Percentiles rank a stretch among this genome's conserved stretches.
These are phyloP conservation scores for Stichodactyla helianthus DNA, from an alignment of 64 coral and sea anemone species.

Conservation along the genomic window DNA sequence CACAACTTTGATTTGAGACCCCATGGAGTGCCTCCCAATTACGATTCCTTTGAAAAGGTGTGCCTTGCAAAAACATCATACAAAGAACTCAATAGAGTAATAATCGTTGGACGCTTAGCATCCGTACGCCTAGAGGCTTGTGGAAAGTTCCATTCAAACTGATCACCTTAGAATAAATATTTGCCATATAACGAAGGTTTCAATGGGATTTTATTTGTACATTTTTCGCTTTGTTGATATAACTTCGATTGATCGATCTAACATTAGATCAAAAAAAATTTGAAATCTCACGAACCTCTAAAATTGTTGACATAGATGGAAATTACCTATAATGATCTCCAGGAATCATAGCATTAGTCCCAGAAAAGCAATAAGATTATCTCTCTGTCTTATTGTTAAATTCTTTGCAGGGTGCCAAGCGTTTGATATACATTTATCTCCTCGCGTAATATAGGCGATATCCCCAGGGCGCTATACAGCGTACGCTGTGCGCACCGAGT, in stretches of 20 bases:
- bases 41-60: neutral
- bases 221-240: neutral
- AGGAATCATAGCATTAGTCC: neutral
- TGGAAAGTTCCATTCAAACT: neutral
- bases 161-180: neutral
- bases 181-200: neutral
- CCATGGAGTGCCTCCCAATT: neutral
- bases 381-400: neutral
- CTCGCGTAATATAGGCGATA: neutral
- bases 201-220: neutral
- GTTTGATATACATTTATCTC: neutral
- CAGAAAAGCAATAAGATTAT: neutral
- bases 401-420: constrained; percentile 2
- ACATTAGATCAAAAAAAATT: constrained; percentile 1
- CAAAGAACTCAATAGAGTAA: neutral
- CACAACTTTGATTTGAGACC: neutral
- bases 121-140: constrained; percentile 5
- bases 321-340: neutral
- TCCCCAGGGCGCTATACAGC: neutral
- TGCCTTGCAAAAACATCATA: neutral
- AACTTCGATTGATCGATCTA: constrained; percentile 10
- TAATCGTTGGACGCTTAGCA: neutral
- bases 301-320: neutral
- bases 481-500: neutral
- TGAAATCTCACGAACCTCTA: neutral